phyloP scores from a whole-genome alignment of 2,888 invertebrate species.

The Andrena dorsata region DNA sequence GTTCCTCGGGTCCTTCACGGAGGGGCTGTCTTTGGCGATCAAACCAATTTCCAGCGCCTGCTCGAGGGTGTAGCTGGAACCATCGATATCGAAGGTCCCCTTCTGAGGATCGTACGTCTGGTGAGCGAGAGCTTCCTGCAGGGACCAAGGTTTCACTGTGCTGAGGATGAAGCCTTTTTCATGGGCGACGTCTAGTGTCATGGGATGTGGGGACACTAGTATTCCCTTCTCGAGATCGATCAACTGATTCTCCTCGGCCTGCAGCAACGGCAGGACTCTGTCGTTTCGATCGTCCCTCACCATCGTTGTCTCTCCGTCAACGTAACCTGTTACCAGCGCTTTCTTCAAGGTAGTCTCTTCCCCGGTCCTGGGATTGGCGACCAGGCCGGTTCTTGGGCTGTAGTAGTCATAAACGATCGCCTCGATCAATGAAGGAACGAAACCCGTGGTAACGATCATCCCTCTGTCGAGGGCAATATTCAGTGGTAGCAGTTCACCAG shows the following conservation, averaged over 20 bases:
- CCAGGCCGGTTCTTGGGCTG: conserved; percentile 89
- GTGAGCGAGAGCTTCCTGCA: conserved; percentile 93
- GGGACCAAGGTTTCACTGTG: conserved; percentile 92
- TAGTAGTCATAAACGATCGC: conserved; percentile 92
- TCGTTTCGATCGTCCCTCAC: conserved; percentile 91
- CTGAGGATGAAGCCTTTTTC: conserved; percentile 93
- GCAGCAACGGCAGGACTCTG: conserved; percentile 88
- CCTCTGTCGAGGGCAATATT: conserved; percentile 90
- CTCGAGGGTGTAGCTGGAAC: conserved; percentile 89
- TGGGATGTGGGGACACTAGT: conserved; percentile 88
- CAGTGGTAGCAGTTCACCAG: conserved; percentile 89
- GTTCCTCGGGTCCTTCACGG: conserved; percentile 92
- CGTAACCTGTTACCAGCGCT: conserved; percentile 90
- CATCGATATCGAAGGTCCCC: conserved; percentile 90
- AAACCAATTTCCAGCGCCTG: conserved; percentile 91
- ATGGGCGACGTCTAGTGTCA: conserved; percentile 92
- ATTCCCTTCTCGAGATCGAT: conserved; percentile 90
- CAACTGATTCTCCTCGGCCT: conserved; percentile 90
- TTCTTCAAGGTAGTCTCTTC: conserved; percentile 90
- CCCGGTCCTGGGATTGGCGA: conserved; percentile 92
- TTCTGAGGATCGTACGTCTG: conserved; percentile 92
- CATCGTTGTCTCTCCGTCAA: conserved; percentile 90
- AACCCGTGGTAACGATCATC: conserved; percentile 90
- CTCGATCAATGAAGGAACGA: conserved; percentile 91
- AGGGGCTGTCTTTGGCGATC: conserved; percentile 91